Evolutionary conservation across 2,888 invertebrate species (phyloP), one percentile per base, ranked within the genome.

Genomic region (Clunio marinus): DNA sequence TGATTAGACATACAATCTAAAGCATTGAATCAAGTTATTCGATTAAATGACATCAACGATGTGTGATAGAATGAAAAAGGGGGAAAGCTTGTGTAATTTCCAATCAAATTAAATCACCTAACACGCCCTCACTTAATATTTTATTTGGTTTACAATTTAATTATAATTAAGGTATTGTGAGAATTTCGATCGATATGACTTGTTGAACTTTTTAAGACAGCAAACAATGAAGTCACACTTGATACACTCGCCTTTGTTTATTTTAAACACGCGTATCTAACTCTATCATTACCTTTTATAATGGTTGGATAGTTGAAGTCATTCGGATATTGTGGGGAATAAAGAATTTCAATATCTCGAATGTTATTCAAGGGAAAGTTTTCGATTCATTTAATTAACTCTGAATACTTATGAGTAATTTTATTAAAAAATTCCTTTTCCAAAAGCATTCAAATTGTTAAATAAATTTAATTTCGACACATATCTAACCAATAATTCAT

Each of bases 71-170:
- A 2, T 2, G 15, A n/a, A 45, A 45, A n/a, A n/a, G n/a, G 1
- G n/a, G n/a, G n/a, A 35, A 35, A 2, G 13, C 46, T 32, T n/a
- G n/a, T 8, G 32, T 7, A 32, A 32, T 32, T 32, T 32, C n/a
- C 45, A 45, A 45, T 45, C 45, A 45, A 45, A 8, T 45, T 45
- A 45, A 45, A 45, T 15, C 8, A 45, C 45, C 13, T 15, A 15
- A 7, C 45, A 15, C 45, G 15, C 45, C 45, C n/a, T 51, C 2
- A 51, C 51, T 7, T 3, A 3, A n/a, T 2, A n/a, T 10, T 10
- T 51, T 51, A n/a, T 51, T 4, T 51, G 17, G 20, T 22, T 28
- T 65, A 37, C 46, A 46, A 65, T 65, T 65, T 65, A 46, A 65
- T 46, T 46, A 60, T 20, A 60, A 60, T 60, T 20, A 60, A 17